These are phyloP conservation scores for Odontocolon sp. DNA, from an alignment of 2,888 invertebrate species.

Conservation along the genomic window DNA sequence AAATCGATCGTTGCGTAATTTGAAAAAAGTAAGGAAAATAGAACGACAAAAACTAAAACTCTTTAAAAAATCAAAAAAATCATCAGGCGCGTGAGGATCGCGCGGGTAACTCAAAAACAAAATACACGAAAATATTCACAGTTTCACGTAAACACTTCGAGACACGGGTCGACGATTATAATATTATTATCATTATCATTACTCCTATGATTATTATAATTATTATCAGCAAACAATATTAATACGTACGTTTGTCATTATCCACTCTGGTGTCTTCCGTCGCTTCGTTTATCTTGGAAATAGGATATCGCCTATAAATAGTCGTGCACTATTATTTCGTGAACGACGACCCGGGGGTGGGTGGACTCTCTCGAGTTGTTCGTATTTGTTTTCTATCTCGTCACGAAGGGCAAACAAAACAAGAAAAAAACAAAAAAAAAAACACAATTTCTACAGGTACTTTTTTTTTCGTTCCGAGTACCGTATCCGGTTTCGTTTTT, in stretches of 20 bases:
- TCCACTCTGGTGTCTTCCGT: constrained; percentile 26
- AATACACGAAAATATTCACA: not conserved
- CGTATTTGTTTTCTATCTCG: not conserved
- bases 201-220: not conserved
- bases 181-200: too few species aligned
- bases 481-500: too few species aligned
- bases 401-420: not conserved
- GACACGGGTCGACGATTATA: not conserved
- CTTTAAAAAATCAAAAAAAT: too few species aligned
- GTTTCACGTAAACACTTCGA: not conserved
- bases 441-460: too few species aligned
- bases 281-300: constrained; percentile 5
- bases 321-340: constrained; percentile 15
- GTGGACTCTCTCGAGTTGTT: not conserved
- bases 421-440: not conserved
- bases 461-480: too few species aligned
- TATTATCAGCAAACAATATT: not conserved
- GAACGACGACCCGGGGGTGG: not conserved
- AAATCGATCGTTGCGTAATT: too few species aligned
- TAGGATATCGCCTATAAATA: constrained; percentile 18
- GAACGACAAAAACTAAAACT: not conserved
- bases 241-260: constrained; percentile 39
- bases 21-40: too few species aligned
- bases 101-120: not conserved
- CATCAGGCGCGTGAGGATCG: too few species aligned